Evolutionary conservation across 1,140 invertebrate genomes (phyloP).

Genomic region (Meteorus sp.): DNA sequence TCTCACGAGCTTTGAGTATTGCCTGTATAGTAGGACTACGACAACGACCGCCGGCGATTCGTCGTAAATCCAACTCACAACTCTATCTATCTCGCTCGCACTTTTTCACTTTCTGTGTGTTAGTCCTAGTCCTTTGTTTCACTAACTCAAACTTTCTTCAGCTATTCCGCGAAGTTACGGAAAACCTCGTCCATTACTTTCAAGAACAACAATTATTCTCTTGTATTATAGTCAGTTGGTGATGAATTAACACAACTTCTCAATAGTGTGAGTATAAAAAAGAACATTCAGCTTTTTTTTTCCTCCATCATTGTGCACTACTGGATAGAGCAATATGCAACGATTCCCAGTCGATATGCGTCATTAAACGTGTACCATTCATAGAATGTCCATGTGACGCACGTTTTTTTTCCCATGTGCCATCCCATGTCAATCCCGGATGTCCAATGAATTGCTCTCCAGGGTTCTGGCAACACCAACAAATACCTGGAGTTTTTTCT

Average conservation of each 20-base stretch:
- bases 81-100: neutral
- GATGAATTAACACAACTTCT: no score
- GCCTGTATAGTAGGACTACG: neutral
- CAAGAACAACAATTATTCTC: no score
- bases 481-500: constrained; percentile 19
- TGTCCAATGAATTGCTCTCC: constrained; percentile 41
- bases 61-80: neutral
- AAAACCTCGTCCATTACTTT: no score
- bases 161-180: no score
- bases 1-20: neutral
- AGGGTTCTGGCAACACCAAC: constrained; percentile 28
- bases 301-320: neutral
- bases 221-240: no score
- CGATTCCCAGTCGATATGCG: constrained; percentile 3
- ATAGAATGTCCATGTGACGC: constrained; percentile 26
- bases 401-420: neutral
- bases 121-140: no score
- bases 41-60: neutral
- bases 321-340: neutral
- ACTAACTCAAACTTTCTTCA: no score
- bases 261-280: no score
- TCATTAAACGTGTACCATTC: constrained; percentile 20
- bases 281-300: neutral
- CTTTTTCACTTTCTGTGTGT: no score
- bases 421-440: constrained; percentile 17